Evolutionary conservation across 2,888 invertebrate genomes (phyloP).

Genomic region (Caenorhabditis panamensis): DNA sequence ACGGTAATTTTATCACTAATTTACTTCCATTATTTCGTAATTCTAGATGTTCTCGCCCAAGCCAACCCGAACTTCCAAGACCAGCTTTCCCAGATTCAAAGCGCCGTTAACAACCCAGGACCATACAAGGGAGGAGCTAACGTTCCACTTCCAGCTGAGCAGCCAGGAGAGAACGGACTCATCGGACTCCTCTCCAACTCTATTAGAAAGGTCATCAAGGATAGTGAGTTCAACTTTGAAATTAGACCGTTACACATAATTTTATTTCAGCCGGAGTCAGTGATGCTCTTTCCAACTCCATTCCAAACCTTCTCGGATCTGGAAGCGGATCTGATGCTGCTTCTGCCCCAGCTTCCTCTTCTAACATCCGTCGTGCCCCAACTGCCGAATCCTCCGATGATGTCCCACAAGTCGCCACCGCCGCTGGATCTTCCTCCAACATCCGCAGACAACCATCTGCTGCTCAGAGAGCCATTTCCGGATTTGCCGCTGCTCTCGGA

Average conservation of each 20-base stretch:
- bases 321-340: constrained; percentile 40
- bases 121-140: constrained; percentile 74
- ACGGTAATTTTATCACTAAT: constrained; percentile 25
- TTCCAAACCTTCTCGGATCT: constrained; percentile 78
- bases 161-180: constrained; percentile 80
- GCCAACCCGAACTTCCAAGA: constrained; percentile 80
- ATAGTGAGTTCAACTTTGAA: constrained; percentile 69
- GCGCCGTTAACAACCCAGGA: constrained; percentile 73
- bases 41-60: constrained; percentile 77
- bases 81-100: constrained; percentile 74
- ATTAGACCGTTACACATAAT: not conserved
- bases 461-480: constrained; percentile 83
- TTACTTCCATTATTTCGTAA: not conserved
- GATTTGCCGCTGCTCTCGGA: constrained; percentile 87
- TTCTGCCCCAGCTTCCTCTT: constrained; percentile 45
- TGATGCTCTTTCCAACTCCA: constrained; percentile 79
- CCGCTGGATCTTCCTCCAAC: constrained; percentile 62
- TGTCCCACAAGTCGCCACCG: constrained; percentile 58
- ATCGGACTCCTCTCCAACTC: constrained; percentile 80
- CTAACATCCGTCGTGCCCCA: constrained; percentile 60
- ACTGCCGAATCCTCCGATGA: constrained; percentile 61
- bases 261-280: constrained; percentile 76
- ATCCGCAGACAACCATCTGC: constrained; percentile 79
- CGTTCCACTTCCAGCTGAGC: constrained; percentile 78
- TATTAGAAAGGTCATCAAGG: constrained; percentile 80